Evolutionary conservation across 2,888 invertebrate genomes (phyloP).

Genomic region (Polydrusus tereticollis): DNA sequence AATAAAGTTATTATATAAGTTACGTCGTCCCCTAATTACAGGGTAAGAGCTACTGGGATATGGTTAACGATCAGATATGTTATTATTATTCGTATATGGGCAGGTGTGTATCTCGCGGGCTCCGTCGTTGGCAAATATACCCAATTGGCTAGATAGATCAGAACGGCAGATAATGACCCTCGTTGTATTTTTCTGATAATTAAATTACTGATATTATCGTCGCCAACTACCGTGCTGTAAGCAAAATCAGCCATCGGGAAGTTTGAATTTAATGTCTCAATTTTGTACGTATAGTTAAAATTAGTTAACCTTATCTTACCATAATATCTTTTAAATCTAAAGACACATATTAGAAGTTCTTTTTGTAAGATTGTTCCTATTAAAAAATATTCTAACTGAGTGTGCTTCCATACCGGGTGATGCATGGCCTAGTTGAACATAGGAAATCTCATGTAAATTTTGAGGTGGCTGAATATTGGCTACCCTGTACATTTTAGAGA

Average conservation of each 20-base stretch:
- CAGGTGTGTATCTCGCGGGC: conserved; percentile 42
- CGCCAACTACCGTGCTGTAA: conserved; percentile 27
- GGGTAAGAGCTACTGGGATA: conserved; percentile 36
- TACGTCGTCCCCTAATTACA: conserved; percentile 31
- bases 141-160: conserved; percentile 38
- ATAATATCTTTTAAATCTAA: too few species aligned
- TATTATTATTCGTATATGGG: conserved; percentile 32
- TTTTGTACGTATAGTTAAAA: background rate
- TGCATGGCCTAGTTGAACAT: too few species aligned
- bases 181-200: conserved; percentile 44
- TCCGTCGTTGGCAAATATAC: conserved; percentile 40
- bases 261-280: conserved; percentile 27
- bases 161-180: conserved; percentile 34
- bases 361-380: too few species aligned
- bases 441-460: too few species aligned
- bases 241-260: conserved; percentile 11
- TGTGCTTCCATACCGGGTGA: too few species aligned
- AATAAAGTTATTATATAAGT: conserved; percentile 39
- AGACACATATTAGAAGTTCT: too few species aligned
- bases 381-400: too few species aligned
- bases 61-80: conserved; percentile 30
- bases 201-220: conserved; percentile 46
- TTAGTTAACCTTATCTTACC: too few species aligned
- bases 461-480: too few species aligned
- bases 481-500: too few species aligned